A percentile compares a stretch with the other conserved stretches of the same genome.
These are phyloP conservation scores for Vollenhovia emeryi DNA, from an alignment of 1,140 invertebrate genomes.

Conservation along the genomic window DNA sequence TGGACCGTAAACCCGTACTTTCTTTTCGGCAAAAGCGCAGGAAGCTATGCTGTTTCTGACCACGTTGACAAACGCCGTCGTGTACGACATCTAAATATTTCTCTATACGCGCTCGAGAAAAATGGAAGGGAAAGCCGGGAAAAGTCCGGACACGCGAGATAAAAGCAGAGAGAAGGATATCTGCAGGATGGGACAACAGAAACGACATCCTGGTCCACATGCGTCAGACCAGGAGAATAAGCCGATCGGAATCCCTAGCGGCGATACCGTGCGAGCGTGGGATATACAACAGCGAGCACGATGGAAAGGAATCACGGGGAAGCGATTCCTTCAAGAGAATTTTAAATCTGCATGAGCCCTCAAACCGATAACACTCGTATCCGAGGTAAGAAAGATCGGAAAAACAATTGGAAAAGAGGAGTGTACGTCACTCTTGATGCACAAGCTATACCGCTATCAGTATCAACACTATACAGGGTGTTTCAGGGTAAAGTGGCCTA, in stretches of 20 bases:
- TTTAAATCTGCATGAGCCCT: conserved; percentile 62
- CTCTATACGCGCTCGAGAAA: not conserved
- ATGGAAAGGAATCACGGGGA: conserved; percentile 15
- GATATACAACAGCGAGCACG: conserved; percentile 21
- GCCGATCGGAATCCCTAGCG: conserved; percentile 30
- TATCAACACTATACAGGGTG: not conserved
- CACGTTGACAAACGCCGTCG: not conserved
- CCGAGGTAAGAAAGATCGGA: conserved; percentile 61
- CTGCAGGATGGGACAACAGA: conserved; percentile 6
- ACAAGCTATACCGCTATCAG: not conserved
- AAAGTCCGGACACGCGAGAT: not conserved
- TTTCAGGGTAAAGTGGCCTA: too few relatives aligned
- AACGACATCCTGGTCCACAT: conserved; percentile 18
- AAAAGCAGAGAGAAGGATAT: not conserved
- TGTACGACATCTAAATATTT: conserved; percentile 20
- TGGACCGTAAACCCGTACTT: not conserved
- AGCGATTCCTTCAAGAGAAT: conserved; percentile 25
- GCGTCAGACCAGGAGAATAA: conserved; percentile 57
- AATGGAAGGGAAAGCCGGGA: not conserved
- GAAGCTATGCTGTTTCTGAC: not conserved
- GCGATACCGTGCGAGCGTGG: conserved; percentile 12
- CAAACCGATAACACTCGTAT: conserved; percentile 27
- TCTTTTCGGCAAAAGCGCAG: not conserved
- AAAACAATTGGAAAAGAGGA: conserved; percentile 65
- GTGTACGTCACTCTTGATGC: not conserved